phyloP scores from a whole-genome alignment of 2,888 invertebrate species.

The Zygogramma bicolorata region DNA sequence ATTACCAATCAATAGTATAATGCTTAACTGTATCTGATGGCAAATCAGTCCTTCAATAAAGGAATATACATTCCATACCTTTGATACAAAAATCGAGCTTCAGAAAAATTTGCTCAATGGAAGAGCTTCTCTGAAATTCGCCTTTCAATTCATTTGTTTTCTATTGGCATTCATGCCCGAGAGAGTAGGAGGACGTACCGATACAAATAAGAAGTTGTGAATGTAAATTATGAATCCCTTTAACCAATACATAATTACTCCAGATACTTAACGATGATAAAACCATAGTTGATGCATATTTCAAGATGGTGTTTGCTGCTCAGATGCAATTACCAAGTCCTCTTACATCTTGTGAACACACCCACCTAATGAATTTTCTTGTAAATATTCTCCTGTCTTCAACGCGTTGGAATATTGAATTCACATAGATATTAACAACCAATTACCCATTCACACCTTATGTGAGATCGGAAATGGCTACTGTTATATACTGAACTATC shows the following conservation, averaged over 20 bases:
- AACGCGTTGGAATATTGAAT: background rate
- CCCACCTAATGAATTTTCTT: constrained; percentile 1
- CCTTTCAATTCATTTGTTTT: background rate
- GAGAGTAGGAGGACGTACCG: background rate
- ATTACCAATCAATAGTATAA: too few species aligned
- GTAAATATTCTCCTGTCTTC: background rate
- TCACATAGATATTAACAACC: background rate
- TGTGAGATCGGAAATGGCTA: background rate
- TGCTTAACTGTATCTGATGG: too few species aligned
- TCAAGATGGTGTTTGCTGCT: background rate
- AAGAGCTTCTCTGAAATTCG: background rate
- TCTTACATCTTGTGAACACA: background rate
- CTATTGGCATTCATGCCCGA: background rate
- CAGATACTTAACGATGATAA: background rate
- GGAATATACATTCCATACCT: too few species aligned
- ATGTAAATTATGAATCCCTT: background rate
- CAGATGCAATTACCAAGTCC: background rate
- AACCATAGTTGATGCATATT: constrained; percentile 1
- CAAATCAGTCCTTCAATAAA: too few species aligned
- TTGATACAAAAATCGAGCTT: too few species aligned
- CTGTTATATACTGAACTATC: too few species aligned
- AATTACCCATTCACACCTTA: background rate
- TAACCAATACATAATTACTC: background rate
- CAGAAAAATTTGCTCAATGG: too few species aligned
- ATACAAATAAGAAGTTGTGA: background rate